Base-by-base conservation (phyloP, 2,113 vertebrate species). In the Rhinogobius similis region DNA sequence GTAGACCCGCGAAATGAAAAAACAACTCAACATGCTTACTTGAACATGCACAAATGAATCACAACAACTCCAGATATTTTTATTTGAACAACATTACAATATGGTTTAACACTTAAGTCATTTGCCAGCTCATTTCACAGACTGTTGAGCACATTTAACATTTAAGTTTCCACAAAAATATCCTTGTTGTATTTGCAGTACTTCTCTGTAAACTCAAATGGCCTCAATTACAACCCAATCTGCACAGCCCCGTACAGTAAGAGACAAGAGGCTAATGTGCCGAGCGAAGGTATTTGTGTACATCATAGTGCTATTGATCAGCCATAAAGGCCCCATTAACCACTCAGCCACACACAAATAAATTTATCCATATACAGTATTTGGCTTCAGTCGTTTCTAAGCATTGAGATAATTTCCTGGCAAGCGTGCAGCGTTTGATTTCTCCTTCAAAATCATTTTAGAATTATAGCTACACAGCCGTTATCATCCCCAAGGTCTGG, bases 401-500 rank as follows among this genome's bases (percentile, higher is more conserved):
- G 53, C 79, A 77, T 67, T 65, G 68, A 24, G 71, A 73, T 64
- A 7, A 62, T 77, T 78, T 38, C 44, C 38, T 70, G 52, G 24
- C 63, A 72, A 55, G 62, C 52, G 26, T 29, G 29, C 21, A 24
- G 3, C 55, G 58, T 81, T 84, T 67, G 29, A 78, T 81, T 85
- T 85, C 67, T 68, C 68, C 70, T 80, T 87, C 62, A 74, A 78
- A 82, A 79, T 85, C 70, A 75, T 68, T 67, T 76, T 44, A 77
- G 79, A 88, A 82, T 86, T 85, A 86, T 81, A 56, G 78, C 80
- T 82, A 73, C 77, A 82, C 14, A 68, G 62, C 80, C 77, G 80
- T 83, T 84, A 87, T 83, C 79, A 75, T 79, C 69, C 77, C 77
- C 79, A 77, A 85, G 87, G 84, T 86, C 82, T 80, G 79, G 61